Percentiles rank a stretch among this genome's conserved stretches.
Evolutionary conservation across 1,140 invertebrate genomes (phyloP).

Genomic region (Prorops nasuta): DNA sequence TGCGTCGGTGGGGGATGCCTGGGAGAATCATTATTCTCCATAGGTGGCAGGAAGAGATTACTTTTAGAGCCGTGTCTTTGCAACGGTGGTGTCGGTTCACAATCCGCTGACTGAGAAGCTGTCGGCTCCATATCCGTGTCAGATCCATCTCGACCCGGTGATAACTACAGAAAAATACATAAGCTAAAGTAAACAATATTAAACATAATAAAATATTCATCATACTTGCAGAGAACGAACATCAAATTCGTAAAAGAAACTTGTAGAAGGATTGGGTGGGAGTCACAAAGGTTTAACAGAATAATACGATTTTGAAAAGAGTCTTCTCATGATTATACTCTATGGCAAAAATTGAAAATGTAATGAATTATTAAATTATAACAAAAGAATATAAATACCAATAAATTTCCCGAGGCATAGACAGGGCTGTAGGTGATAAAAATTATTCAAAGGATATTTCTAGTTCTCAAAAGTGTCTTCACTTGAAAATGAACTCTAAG

Average conservation of each 20-base stretch:
- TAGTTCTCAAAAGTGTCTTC: slow-evolving; percentile 23
- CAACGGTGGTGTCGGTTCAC: slow-evolving; percentile 87
- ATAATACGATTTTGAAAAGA: too few species aligned
- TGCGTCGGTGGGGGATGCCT: slow-evolving; percentile 59
- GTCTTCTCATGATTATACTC: too few species aligned
- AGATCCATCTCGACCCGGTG: slow-evolving; percentile 73
- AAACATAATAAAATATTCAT: not conserved
- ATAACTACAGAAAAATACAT: slow-evolving; percentile 63
- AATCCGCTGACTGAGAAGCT: slow-evolving; percentile 87
- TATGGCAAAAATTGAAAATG: too few species aligned
- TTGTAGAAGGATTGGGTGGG: too few species aligned
- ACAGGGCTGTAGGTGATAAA: too few species aligned
- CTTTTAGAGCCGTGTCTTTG: slow-evolving; percentile 87
- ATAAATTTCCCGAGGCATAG: too few species aligned
- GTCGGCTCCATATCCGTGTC: slow-evolving; percentile 81
- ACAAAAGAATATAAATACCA: too few species aligned
- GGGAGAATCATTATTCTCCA: slow-evolving; percentile 63
- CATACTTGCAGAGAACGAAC: too few species aligned
- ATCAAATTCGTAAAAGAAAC: too few species aligned
- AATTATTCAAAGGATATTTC: too few species aligned
- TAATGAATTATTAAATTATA: too few species aligned
- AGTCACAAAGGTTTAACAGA: too few species aligned
- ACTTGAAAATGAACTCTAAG: slow-evolving; percentile 22
- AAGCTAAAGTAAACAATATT: slow-evolving; percentile 16
- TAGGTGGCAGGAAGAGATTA: slow-evolving; percentile 84